Base-by-base conservation (phyloP, 2,888 invertebrate species). In the Eilema griseolum region DNA sequence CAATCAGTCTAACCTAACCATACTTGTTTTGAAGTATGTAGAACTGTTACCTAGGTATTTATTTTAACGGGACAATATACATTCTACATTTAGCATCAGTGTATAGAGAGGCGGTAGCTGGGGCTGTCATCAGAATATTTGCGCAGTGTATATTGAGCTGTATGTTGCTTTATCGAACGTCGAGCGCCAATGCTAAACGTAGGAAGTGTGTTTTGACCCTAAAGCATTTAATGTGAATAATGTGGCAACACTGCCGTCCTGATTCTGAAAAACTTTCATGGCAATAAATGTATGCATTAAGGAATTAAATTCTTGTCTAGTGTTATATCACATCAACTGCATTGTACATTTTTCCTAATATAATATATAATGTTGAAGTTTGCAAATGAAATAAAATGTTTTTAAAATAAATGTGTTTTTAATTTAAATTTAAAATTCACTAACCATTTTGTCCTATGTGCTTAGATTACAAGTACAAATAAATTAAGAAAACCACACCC, bases 341-440 rank as follows among this genome's bases (percentile, higher is more conserved):
- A 46, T 24, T 69, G 69, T 73, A 72, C 69, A 65, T 72, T 76
- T n/a, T 70, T 71, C 61, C 61, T 67, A 61, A 61, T 59, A 14
- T 24, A 69, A 46, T 26, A 24, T 52, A 12, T 69, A 64, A 67
- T 77, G 80, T 80, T 80, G 75, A 77, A 73, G 81, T 80, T 77
- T 71, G 23, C 72, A 74, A 80, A 77, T 67, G 63, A 82, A 70
- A 77, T 80, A 79, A 81, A 79, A 65, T 28, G 59, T 74, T 69
- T 62, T 63, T 41, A 28, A 20, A 23, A 28, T 52, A 3, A 12
- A 24, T 46, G 31, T 61, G 24, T 62, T 56, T 24, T 61, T 67
- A 10, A 24, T 41, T 26, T 16, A 7, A 14, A 37, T 16, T n/a
- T n/a, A 0, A n/a, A 8, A 37, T 16, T 3, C 8, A 24, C 24